Base-by-base conservation (phyloP, 1,140 invertebrate species). In the Agraylea sexmaculata region DNA sequence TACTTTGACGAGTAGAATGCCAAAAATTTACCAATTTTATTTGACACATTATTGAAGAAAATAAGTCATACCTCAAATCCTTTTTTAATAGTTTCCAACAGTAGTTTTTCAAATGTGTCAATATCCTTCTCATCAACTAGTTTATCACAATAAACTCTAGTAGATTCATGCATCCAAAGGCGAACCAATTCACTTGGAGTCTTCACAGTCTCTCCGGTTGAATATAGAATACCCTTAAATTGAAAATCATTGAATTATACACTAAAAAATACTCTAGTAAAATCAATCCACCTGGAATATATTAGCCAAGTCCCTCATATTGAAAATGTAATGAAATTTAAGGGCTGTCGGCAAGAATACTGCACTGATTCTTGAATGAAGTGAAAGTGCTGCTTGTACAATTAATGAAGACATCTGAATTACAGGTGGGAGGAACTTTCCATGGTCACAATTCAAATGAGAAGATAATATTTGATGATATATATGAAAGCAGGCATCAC, bases 321-420 rank as follows among this genome's bases (percentile, higher is more conserved):
- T 96, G 60, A 94, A 95, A 32, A 86, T 72, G 53, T 96, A 96
- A 62, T 95, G 91, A 59, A 95, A 96, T 60, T 94, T 95, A 22
- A 88, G 70, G 6, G 89, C 90, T 1, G 91, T 95, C 3, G 90
- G 90, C 31, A 93, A 63, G 63, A 94, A 94, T 0, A 71, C 75
- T 1, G 72, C 51, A 0, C 75, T 56, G 0, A 94, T 70, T 59
- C 80, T 86, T n/a, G 68, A 62, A 55, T 95, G 91, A 2, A 94
- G 62, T 3, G 64, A 59, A 3, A 94, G 59, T 0, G 88, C 85
- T 2, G 79, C 71, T 12, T 72, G 60, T 0, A 93, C 75, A 10
- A 95, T 46, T 4, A 60, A 55, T 15, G 73, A 65, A 1, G 66
- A 55, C 20, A 77, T 64, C 47, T 75, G 76, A 40, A 70, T 63